Percentiles rank a stretch among this genome's conserved stretches.
phyloP scores from a whole-genome alignment of 2,797 vertebrate species.

The Eupleurogrammus muticus region DNA sequence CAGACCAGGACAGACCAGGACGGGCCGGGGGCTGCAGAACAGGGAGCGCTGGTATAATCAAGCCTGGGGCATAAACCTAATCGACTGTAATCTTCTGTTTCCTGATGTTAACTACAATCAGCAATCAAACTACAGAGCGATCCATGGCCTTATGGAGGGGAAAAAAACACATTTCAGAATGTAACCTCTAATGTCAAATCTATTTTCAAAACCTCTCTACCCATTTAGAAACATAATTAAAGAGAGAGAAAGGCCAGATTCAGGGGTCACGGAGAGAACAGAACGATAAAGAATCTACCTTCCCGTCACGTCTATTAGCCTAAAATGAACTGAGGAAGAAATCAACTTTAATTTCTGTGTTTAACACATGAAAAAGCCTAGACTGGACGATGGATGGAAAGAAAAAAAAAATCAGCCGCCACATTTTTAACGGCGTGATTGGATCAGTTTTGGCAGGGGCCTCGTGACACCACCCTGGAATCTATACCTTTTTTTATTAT shows the following conservation, averaged over 20 bases:
- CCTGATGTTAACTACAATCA: constrained; percentile 81
- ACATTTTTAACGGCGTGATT: constrained; percentile 66
- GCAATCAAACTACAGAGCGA: constrained; percentile 66
- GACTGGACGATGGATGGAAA: constrained; percentile 48
- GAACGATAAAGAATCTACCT: background rate
- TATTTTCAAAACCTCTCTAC: constrained; percentile 27
- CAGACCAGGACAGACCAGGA: background rate
- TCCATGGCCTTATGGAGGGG: constrained; percentile 56
- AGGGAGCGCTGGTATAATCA: constrained; percentile 64
- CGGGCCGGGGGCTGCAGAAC: constrained; percentile 13
- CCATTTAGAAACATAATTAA: constrained; percentile 43
- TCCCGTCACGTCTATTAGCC: constrained; percentile 59
- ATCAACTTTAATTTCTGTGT: constrained; percentile 67
- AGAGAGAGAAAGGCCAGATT: constrained; percentile 20
- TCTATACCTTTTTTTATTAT: constrained; percentile 73
- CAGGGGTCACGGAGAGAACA: constrained; percentile 28
- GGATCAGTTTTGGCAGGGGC: constrained; percentile 66
- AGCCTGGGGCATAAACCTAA: constrained; percentile 64
- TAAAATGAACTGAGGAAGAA: constrained; percentile 58
- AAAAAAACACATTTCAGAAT: constrained; percentile 65
- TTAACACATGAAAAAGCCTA: constrained; percentile 53
- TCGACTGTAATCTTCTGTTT: constrained; percentile 77
- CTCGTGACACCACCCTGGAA: constrained; percentile 54
- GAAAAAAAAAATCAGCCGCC: constrained; percentile 67
- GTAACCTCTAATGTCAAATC: constrained; percentile 33